Percentiles rank a stretch among this genome's conserved stretches.
Evolutionary conservation across 2,888 invertebrate genomes (phyloP).

Genomic region (Drosophila glabriapex): DNA sequence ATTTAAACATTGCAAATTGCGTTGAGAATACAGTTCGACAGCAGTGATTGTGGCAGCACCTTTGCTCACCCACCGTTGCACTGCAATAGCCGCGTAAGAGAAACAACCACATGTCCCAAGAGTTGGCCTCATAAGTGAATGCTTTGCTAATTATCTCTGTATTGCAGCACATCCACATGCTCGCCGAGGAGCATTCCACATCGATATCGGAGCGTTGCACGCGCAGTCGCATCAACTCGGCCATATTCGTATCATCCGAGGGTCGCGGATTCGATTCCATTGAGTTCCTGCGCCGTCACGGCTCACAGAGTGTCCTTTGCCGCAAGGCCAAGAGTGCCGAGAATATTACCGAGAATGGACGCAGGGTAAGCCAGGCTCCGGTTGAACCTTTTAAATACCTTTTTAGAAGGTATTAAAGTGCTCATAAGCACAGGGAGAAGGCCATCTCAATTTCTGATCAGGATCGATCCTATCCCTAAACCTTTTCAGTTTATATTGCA

Average conservation of each 20-base stretch:
- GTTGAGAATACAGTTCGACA: conserved; percentile 83
- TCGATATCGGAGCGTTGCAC: conserved; percentile 88
- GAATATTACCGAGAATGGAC: conserved; percentile 87
- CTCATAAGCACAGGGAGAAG: not conserved
- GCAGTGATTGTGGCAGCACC: conserved; percentile 83
- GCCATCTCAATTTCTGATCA: not conserved
- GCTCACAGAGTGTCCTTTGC: conserved; percentile 92
- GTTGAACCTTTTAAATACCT: not conserved
- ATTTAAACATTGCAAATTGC: conserved; percentile 34
- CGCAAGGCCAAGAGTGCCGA: conserved; percentile 92
- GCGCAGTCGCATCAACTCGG: conserved; percentile 93
- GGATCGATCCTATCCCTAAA: too few relatives aligned
- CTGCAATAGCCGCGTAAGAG: conserved; percentile 84
- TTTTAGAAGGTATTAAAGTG: not conserved
- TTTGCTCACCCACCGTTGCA: conserved; percentile 83
- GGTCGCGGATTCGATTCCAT: conserved; percentile 92
- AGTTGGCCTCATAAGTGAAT: conserved; percentile 13
- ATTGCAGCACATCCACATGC: conserved; percentile 89
- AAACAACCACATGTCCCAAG: conserved; percentile 23
- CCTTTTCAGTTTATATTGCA: not conserved
- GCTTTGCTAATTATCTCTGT: conserved; percentile 36
- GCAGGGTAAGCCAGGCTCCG: conserved; percentile 72
- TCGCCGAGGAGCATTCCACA: conserved; percentile 89
- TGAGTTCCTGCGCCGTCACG: conserved; percentile 92
- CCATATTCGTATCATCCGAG: conserved; percentile 92